Evolutionary conservation across 2,888 invertebrate species (phyloP).

Genomic region (Margaritifera margaritifera): DNA sequence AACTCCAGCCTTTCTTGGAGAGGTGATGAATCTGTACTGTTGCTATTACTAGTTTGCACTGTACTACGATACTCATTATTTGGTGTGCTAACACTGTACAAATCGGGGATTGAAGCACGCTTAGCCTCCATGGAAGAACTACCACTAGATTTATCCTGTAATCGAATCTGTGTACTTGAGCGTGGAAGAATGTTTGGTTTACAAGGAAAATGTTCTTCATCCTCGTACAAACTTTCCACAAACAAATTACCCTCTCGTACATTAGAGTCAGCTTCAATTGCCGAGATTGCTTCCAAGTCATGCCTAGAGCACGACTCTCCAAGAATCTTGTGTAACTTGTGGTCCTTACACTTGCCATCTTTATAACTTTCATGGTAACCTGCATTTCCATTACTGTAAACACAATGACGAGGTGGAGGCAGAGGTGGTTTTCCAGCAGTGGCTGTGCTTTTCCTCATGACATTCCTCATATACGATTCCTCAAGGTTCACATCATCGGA

Average conservation of each 20-base stretch:
- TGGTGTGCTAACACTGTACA: slow-evolving; percentile 37
- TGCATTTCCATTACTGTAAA: slow-evolving; percentile 33
- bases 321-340: slow-evolving; percentile 39
- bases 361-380: slow-evolving; percentile 37
- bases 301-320: slow-evolving; percentile 41
- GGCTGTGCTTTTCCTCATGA: slow-evolving; percentile 20
- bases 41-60: slow-evolving; percentile 35
- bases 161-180: slow-evolving; percentile 47
- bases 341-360: slow-evolving; percentile 34
- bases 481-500: slow-evolving; percentile 49
- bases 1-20: slow-evolving; percentile 48
- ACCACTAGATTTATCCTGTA: slow-evolving; percentile 47
- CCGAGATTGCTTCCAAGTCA: slow-evolving; percentile 38
- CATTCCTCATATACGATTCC: slow-evolving; percentile 51
- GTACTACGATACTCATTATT: slow-evolving; percentile 42
- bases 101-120: slow-evolving; percentile 48
- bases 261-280: slow-evolving; percentile 44
- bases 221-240: slow-evolving; percentile 45
- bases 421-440: slow-evolving; percentile 36
- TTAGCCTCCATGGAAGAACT: slow-evolving; percentile 50
- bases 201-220: slow-evolving; percentile 29
- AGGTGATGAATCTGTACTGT: slow-evolving; percentile 36
- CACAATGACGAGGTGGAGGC: slow-evolving; percentile 36
- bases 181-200: slow-evolving; percentile 55
- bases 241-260: slow-evolving; percentile 37